Conservation (phyloP, 2,888 invertebrate genomes). For the Ischnus inquisitorius region DNA sequence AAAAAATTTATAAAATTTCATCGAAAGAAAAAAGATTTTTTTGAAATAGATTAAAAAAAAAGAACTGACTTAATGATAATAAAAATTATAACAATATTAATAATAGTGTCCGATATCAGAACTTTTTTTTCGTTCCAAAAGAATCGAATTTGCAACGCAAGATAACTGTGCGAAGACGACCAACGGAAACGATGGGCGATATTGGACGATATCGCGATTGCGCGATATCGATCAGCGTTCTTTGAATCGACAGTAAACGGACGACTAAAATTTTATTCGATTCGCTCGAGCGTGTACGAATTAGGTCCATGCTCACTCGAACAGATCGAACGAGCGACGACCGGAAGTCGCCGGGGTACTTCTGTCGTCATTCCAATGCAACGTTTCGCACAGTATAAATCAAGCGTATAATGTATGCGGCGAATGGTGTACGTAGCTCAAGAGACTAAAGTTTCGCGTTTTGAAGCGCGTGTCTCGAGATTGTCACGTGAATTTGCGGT, state of each 20-base stretch:
- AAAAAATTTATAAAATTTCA: too few relatives aligned
- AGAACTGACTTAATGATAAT: too few relatives aligned
- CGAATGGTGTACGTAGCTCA: background rate
- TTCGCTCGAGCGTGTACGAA: constrained; percentile 51
- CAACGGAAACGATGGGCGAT: background rate
- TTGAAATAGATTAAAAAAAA: too few relatives aligned
- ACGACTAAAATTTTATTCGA: constrained; percentile 34
- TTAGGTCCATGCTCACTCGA: constrained; percentile 52
- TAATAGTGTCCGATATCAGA: background rate
- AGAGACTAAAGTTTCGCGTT: background rate
- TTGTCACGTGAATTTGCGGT: background rate
- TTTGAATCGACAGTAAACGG: constrained; percentile 22
- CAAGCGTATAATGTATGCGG: background rate
- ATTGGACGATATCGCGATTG: constrained; percentile 2
- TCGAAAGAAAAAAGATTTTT: too few relatives aligned
- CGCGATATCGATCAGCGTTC: background rate
- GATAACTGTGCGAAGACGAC: background rate
- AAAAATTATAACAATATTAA: background rate
- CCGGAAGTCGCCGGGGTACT: constrained; percentile 56
- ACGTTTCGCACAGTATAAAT: background rate
- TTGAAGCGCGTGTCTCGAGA: background rate
- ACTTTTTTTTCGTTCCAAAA: background rate
- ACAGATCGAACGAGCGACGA: constrained; percentile 60
- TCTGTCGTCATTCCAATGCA: constrained; percentile 52
- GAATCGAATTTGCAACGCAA: background rate